phyloP scores from a whole-genome alignment of 2,797 vertebrate genomes.

The Centropyge bicolor region DNA sequence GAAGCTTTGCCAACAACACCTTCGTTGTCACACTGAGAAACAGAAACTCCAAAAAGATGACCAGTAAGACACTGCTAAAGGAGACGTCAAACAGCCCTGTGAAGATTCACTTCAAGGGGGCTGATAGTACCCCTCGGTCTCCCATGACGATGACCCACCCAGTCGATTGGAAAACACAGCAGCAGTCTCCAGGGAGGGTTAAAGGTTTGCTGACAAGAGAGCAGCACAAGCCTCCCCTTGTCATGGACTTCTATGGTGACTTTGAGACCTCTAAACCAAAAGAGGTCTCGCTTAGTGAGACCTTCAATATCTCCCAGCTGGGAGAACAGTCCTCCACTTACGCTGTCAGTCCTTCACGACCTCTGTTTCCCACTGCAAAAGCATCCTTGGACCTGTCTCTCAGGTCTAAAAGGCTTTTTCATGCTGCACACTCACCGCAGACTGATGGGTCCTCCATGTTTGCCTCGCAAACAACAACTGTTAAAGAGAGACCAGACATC shows the following conservation, averaged over 20 bases:
- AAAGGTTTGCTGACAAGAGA: slow-evolving; percentile 2
- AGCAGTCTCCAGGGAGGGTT: slow-evolving; percentile 36
- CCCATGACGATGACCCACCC: background rate
- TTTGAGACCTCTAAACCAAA: background rate
- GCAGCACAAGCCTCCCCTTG: slow-evolving; percentile 26
- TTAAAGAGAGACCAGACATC: slow-evolving; percentile 20
- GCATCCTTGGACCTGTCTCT: slow-evolving; percentile 15
- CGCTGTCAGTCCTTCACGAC: slow-evolving; percentile 22
- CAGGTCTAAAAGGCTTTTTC: slow-evolving; percentile 22
- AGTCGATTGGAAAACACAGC: slow-evolving; percentile 8
- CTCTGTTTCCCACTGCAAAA: slow-evolving; percentile 4
- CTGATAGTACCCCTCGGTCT: background rate
- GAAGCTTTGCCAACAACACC: slow-evolving; percentile 38
- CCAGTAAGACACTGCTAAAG: background rate
- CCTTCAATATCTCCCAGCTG: slow-evolving; percentile 46
- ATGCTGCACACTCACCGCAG: slow-evolving; percentile 11
- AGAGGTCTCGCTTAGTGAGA: slow-evolving; percentile 37
- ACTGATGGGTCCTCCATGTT: background rate
- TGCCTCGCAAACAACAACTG: background rate
- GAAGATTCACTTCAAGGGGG: background rate
- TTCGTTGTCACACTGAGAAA: slow-evolving; percentile 16
- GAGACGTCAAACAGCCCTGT: background rate
- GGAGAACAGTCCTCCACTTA: slow-evolving; percentile 1
- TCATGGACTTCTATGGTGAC: slow-evolving; percentile 61
- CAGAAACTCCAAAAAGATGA: background rate